Evolutionary conservation across 1,140 invertebrate species (phyloP).

Genomic region (Cotesia chilonis): DNA sequence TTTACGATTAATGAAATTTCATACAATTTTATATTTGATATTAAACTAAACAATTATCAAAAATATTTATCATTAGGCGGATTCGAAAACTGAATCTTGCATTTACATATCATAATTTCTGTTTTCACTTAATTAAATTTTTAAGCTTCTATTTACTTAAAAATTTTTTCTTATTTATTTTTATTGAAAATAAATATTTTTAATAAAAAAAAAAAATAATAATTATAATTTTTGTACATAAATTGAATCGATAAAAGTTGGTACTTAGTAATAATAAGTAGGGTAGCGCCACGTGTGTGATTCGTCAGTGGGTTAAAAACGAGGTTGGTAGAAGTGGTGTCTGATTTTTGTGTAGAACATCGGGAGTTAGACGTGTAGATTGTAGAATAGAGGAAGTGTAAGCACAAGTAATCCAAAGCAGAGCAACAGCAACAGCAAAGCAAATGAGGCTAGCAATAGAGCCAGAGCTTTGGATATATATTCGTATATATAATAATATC

Average conservation of each 20-base stretch:
- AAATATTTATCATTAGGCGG: no score
- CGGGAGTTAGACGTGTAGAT: background rate
- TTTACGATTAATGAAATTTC: no score
- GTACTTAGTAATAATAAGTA: constrained; percentile 40
- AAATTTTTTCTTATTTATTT: no score
- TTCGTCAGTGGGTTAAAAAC: constrained; percentile 34
- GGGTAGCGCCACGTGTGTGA: constrained; percentile 49
- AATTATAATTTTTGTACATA: background rate
- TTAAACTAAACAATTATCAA: no score
- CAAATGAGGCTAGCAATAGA: constrained; percentile 37
- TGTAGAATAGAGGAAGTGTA: background rate
- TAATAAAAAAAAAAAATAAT: background rate
- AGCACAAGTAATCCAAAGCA: constrained; percentile 27
- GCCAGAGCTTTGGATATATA: constrained; percentile 26
- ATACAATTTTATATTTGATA: no score
- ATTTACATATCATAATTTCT: no score
- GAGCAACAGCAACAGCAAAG: constrained; percentile 36
- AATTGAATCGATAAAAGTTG: background rate
- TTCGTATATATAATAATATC: background rate
- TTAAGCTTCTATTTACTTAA: no score
- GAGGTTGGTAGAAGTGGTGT: constrained; percentile 49
- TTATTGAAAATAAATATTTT: no score
- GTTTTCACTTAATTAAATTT: no score
- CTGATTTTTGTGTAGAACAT: constrained; percentile 1
- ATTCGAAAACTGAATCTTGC: no score